phyloP scores from a whole-genome alignment of 2,888 invertebrate genomes.

The Choristoneura rosaceana region DNA sequence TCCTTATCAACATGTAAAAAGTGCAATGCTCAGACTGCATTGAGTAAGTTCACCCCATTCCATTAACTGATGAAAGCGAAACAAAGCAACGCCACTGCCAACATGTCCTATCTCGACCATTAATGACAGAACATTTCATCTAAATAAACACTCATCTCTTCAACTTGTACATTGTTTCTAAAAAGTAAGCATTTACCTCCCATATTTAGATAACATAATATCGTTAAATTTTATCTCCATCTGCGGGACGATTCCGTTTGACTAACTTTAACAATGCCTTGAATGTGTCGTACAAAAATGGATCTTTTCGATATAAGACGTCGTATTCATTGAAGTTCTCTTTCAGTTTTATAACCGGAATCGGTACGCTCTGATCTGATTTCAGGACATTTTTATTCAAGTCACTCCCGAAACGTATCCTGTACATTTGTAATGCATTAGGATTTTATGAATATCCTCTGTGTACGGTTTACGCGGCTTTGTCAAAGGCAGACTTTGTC shows the following conservation, averaged over 20 bases:
- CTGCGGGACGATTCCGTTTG: slow-evolving; percentile 5
- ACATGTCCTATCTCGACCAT: slow-evolving; percentile 2
- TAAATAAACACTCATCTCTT: slow-evolving; percentile 28
- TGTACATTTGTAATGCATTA: slow-evolving; percentile 77
- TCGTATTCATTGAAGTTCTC: slow-evolving; percentile 23
- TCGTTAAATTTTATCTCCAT: slow-evolving; percentile 15
- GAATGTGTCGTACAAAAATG: background rate
- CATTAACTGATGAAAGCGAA: slow-evolving; percentile 15
- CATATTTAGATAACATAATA: slow-evolving; percentile 29
- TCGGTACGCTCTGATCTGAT: slow-evolving; percentile 75
- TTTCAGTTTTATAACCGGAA: slow-evolving; percentile 56
- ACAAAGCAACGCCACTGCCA: slow-evolving; percentile 6
- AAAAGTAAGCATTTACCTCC: slow-evolving; percentile 28
- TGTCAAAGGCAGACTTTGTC: slow-evolving; percentile 34
- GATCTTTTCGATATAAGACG: background rate
- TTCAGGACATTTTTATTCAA: slow-evolving; percentile 81
- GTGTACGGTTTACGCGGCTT: slow-evolving; percentile 44
- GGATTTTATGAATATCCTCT: slow-evolving; percentile 62
- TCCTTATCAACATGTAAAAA: background rate
- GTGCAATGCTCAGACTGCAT: background rate
- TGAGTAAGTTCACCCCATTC: background rate
- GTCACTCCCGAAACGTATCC: slow-evolving; percentile 72
- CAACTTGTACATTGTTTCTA: slow-evolving; percentile 24
- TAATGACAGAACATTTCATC: slow-evolving; percentile 22
- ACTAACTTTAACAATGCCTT: slow-evolving; percentile 18